Evolutionary conservation across 2,113 vertebrate genomes (phyloP), one percentile per base, ranked within the genome.

Genomic region (Sigmodon hispidus): DNA sequence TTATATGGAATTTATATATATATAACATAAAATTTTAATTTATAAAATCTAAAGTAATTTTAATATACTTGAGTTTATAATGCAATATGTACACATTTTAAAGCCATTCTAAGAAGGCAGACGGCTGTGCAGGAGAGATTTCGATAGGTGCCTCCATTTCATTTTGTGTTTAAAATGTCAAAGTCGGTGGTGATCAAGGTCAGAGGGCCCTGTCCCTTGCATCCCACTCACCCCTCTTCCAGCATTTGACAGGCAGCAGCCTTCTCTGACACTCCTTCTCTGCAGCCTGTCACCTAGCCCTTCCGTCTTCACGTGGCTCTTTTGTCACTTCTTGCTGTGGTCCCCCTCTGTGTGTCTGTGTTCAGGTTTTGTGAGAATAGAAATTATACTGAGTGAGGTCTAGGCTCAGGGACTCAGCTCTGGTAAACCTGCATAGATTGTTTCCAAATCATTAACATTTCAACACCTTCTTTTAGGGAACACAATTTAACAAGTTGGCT

Each of bases 91-190:
- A 31, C 55, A 55, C 34, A 75, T 50, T 59, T 57, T 75, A 24
- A 83, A 90, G 34, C 29, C 85, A 36, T 87, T 80, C 48, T 57
- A n/a, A 76, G 63, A 40, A 10, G 52, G 11, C 61, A 65, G n/a
- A 5, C 17, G 79, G 16, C 29, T 8, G 36, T 75, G 57, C 16
- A 34, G 17, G 50, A 69, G 10, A 29, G 69, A 55, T 80, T 72
- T 93, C 45, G 36, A 6, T 43, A 7, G 21, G 65, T 52, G 9
- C 26, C 73, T 93, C 45, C 5, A 1, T 77, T 86, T 91, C 70
- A 87, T 36, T 16, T 55, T 92, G 43, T 69, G 29, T 40, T 93
- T 91, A 43, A 90, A 76, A 70, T 87, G n/a, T 72, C 79, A 70
- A 65, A 89, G 67, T 83, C n/a, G n/a, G n/a, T n/a, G n/a, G n/a